These are phyloP conservation scores for Tanytarsus gracilentus DNA, from an alignment of 2,888 invertebrate genomes.

Conservation along the genomic window DNA sequence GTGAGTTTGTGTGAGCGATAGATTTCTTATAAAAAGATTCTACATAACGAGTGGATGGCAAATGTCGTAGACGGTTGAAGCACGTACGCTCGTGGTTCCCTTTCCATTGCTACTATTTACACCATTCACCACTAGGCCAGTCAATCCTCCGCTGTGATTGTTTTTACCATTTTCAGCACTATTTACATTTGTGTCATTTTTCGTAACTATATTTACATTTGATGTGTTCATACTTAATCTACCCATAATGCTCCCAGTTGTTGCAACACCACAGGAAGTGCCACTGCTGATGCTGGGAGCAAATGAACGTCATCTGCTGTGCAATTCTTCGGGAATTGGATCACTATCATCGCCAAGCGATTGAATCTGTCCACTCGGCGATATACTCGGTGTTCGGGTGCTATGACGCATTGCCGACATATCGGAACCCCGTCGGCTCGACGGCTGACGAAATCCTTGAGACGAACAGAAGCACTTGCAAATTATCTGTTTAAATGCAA, in stretches of 20 bases:
- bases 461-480: conserved; percentile 70
- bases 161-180: conserved; percentile 2
- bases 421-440: conserved; percentile 49
- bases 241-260: conserved; percentile 35
- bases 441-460: conserved; percentile 40
- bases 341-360: conserved; percentile 51
- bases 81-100: conserved; percentile 2
- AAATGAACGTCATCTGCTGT: conserved; percentile 49
- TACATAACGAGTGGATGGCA: conserved; percentile 45
- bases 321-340: conserved; percentile 45
- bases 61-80: conserved; percentile 42
- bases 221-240: conserved; percentile 32
- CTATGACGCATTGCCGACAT: conserved; percentile 42
- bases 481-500: conserved; percentile 87
- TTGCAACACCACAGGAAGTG: conserved; percentile 31
- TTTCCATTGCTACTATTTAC: background rate
- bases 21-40: too few relatives aligned
- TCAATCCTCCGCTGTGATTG: background rate
- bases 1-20: background rate
- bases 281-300: conserved; percentile 33
- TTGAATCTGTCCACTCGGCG: conserved; percentile 46
- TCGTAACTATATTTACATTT: conserved; percentile 33
- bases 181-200: background rate
- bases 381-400: conserved; percentile 50
- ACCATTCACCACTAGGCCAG: background rate